Base-by-base conservation (phyloP, 2,113 vertebrate genomes). In the Seriola quinqueradiata region DNA sequence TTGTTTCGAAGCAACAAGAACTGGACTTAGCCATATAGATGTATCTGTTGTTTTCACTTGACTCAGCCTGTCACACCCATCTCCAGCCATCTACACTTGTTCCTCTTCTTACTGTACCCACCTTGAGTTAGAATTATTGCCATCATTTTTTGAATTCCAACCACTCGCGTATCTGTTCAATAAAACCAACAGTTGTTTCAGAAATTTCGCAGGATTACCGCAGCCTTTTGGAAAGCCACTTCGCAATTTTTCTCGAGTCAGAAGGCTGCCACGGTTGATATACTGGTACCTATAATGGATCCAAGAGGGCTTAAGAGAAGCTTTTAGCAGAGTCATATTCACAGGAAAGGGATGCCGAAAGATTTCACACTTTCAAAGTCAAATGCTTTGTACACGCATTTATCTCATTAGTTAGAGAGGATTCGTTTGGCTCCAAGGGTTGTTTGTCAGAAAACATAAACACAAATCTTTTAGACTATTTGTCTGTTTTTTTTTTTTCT, bases 371-470 rank as follows among this genome's bases (percentile, higher is more conserved):
- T 32, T 68, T 64, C 46, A 11, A 73, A 73, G 42, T 75, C 23
- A 34, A 13, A 59, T 12, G 17, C 38, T 77, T 74, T 81, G 12
- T 58, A 16, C 13, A 42, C 52, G 52, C 9, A 74, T 76, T 69
- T 70, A 55, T 73, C 73, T 79, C 34, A 61, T 75, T 75, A n/a
- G 25, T 54, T 72, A 28, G 21, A 82, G 69, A 52, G 28, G 60
- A 63, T 32, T 84, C 1, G n/a, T 34, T 28, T 61, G 13, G n/a
- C 78, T 71, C 17, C 52, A 34, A 74, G 38, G 16, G 25, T 40
- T 70, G 28, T 59, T 75, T 70, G 59, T 66, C 54, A 85, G 32
- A 63, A 78, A 74, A 59, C 4, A 75, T 16, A 10, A 58, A 54
- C 61, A 55, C n/a, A 3, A 50, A 17, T 81, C 0, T 50, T 66